Evolutionary conservation across 2,797 vertebrate genomes (phyloP), one percentile per base, ranked within the genome.

Genomic region (Crenuchus spilurus): DNA sequence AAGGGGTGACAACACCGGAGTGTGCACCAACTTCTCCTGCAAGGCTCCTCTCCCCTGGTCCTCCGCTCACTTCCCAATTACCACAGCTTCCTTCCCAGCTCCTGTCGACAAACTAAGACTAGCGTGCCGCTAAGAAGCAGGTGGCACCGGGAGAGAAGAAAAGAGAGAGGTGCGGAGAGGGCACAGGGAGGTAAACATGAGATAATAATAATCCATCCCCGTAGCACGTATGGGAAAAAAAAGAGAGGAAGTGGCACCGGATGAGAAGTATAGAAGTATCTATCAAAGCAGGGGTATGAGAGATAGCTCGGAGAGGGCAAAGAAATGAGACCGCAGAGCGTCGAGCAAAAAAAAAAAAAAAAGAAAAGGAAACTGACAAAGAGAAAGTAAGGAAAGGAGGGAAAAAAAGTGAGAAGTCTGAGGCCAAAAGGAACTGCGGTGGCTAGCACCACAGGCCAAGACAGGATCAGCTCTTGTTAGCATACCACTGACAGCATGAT

Each of bases 401-500:
- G 58, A 41, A 80, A 84, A 54, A 84, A 63, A 54, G 28, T 33
- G 20, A 35, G 33, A 49, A 61, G 24, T 57, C 54, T 60, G 60
- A 70, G 80, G 70, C 51, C 70, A 49, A 80, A 71, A 72, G 75
- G 58, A 75, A 79, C 68, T 74, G 74, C 63, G 64, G 73, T 75
- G 77, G 77, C 93, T 93, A 93, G 92, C 92, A 93, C 88, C 80
- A 85, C 76, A 81, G 93, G 91, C 90, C 88, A 74, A 90, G 93
- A 94, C 93, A 86, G 91, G 93, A 94, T 87, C 89, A 91, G 88
- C 84, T 90, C 95, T 96, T 93, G 95, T 98, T 97, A 97, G 94
- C 96, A 97, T 95, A 94, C 91, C 86, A 89, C 95, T 97, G 97
- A 96, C 95, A 97, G 94, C 85, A 93, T 93, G 95, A 95, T 92